phyloP scores from a whole-genome alignment of 2,888 invertebrate species.

The Eupsilia transversa region DNA sequence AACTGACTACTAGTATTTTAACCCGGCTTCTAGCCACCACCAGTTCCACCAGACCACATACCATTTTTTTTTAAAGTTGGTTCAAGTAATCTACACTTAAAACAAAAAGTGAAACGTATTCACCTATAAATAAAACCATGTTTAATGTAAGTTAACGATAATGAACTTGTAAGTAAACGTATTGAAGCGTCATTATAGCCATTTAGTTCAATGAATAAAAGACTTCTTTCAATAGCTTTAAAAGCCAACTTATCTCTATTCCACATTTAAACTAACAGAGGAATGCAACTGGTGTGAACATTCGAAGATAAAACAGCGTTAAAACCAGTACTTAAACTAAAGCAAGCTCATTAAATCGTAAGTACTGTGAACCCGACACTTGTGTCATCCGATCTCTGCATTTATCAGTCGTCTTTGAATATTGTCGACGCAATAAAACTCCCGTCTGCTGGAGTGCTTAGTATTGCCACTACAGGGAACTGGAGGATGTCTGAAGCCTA shows the following conservation, averaged over 20 bases:
- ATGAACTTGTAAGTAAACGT: too few relatives aligned
- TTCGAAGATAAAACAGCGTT: constrained; percentile 7
- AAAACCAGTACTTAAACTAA: constrained; percentile 34
- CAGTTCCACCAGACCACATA: too few relatives aligned
- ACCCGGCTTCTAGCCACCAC: too few relatives aligned
- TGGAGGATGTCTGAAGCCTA: neutral
- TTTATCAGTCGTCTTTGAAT: constrained; percentile 37
- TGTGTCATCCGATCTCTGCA: constrained; percentile 37
- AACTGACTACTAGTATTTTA: too few relatives aligned
- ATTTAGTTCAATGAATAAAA: neutral
- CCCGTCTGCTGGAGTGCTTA: constrained; percentile 4
- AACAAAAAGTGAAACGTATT: neutral
- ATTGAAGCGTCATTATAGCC: neutral
- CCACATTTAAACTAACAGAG: neutral
- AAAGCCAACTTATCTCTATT: neutral
- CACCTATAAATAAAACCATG: neutral
- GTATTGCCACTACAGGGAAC: constrained; percentile 21
- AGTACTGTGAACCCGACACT: constrained; percentile 28
- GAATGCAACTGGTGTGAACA: constrained; percentile 38
- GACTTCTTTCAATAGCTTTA: neutral
- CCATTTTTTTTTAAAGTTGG: too few relatives aligned
- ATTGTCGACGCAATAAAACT: constrained; percentile 47
- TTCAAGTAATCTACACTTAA: too few relatives aligned
- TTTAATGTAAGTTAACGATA: neutral
- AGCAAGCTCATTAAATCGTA: constrained; percentile 35